Evolutionary conservation across 92 coral and sea anemone genomes (phyloP).

Genomic region (Palythoa heliodiscus): DNA sequence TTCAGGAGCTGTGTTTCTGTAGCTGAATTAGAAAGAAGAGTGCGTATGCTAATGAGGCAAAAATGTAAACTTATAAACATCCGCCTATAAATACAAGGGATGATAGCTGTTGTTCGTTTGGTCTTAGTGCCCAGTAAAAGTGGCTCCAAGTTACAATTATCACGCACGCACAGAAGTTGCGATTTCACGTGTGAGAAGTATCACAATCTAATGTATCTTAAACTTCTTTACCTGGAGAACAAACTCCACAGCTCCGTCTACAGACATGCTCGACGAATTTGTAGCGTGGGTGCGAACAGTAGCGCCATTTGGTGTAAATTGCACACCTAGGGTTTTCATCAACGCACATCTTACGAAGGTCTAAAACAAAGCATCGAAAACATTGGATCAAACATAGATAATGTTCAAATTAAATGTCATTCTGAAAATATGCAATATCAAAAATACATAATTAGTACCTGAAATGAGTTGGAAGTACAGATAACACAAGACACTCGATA

Average conservation of each 20-base stretch:
- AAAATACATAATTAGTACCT: not conserved
- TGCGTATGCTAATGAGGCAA: too few species aligned
- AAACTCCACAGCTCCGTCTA: conserved; percentile 66
- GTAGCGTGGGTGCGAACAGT: conserved; percentile 60
- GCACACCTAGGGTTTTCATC: conserved; percentile 80
- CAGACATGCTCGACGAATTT: conserved; percentile 63
- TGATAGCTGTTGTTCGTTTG: too few species aligned
- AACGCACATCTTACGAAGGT: conserved; percentile 59
- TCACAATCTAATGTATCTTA: not conserved
- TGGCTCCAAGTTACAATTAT: too few species aligned
- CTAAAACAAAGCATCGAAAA: not conserved
- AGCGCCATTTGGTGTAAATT: conserved; percentile 68
- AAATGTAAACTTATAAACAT: too few species aligned
- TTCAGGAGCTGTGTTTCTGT: too few species aligned
- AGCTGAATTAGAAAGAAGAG: too few species aligned
- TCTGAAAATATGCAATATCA: not conserved
- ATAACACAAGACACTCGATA: too few species aligned
- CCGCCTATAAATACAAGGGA: too few species aligned
- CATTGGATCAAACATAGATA: not conserved
- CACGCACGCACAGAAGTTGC: too few species aligned
- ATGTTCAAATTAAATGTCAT: not conserved
- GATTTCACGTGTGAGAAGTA: too few species aligned
- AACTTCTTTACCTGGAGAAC: conserved; percentile 62
- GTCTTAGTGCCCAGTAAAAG: too few species aligned
- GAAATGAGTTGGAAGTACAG: too few species aligned